Evolutionary conservation across 2,113 vertebrate genomes (phyloP).

Genomic region (Gymnarchus niloticus): DNA sequence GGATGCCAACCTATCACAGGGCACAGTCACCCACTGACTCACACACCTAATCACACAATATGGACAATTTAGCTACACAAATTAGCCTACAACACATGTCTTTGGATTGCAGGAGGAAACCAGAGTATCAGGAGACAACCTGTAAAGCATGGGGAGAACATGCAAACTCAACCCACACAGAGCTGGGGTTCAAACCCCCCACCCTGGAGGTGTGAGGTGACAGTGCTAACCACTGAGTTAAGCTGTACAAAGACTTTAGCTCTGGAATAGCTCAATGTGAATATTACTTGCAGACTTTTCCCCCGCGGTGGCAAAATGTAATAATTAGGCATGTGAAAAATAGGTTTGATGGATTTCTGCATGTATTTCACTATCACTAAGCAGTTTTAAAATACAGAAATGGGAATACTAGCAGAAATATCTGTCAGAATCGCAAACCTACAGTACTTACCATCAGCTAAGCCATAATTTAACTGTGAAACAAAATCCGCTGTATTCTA

Average conservation of each 20-base stretch:
- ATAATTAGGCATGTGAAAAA: slow-evolving; percentile 3
- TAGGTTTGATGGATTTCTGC: not conserved
- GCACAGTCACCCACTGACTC: too few relatives aligned
- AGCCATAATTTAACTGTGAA: slow-evolving; percentile 6
- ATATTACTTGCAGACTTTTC: not conserved
- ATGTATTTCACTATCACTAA: not conserved
- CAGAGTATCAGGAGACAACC: too few relatives aligned
- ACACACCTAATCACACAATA: too few relatives aligned
- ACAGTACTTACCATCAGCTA: not conserved
- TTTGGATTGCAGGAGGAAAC: too few relatives aligned
- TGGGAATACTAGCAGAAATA: not conserved
- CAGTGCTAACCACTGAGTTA: not conserved
- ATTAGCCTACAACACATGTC: too few relatives aligned
- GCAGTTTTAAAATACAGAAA: slow-evolving; percentile 3
- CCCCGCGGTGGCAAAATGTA: not conserved
- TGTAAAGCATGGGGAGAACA: too few relatives aligned
- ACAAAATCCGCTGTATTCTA: not conserved
- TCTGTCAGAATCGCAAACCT: slow-evolving; percentile 12
- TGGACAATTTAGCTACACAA: too few relatives aligned
- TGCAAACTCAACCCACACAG: too few relatives aligned
- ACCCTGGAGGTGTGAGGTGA: too few relatives aligned
- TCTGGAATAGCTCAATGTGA: not conserved
- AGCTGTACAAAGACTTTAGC: not conserved
- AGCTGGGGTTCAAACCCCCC: too few relatives aligned
- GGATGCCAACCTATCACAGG: too few relatives aligned